These are phyloP conservation scores for Arnoldichthys spilopterus DNA, from an alignment of 2,797 vertebrate species.

Conservation along the genomic window DNA sequence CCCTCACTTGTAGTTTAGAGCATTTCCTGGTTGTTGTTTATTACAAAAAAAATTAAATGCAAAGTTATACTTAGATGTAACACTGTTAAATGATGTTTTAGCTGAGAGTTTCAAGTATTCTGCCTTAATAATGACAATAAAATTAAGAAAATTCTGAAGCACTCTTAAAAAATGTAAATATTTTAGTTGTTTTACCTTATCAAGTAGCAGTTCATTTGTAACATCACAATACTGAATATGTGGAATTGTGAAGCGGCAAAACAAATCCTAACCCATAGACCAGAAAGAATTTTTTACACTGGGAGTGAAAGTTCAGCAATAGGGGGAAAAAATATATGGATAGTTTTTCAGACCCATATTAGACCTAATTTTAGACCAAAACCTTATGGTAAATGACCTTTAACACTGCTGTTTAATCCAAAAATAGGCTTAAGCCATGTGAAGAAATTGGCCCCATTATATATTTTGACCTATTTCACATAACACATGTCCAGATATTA, in stretches of 20 bases:
- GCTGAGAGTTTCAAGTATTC: background rate
- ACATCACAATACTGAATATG: no score
- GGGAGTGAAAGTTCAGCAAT: background rate
- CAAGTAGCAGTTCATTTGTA: no score
- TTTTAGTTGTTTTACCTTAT: no score
- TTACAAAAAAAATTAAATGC: background rate
- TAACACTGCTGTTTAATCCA: background rate
- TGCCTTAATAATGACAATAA: background rate
- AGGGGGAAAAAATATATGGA: background rate
- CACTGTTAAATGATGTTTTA: background rate
- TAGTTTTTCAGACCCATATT: background rate
- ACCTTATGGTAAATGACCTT: background rate
- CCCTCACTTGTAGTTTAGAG: conserved; percentile 72
- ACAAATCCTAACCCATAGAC: no score
- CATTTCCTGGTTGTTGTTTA: background rate
- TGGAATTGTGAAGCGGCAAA: no score
- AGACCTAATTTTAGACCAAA: background rate
- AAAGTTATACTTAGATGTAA: background rate
- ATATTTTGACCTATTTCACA: background rate
- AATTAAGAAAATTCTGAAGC: background rate
- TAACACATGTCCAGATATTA: background rate
- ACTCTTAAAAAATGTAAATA: no score
- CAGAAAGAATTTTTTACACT: no score
- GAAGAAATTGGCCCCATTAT: background rate
- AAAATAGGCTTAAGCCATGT: background rate